Percentiles rank a stretch among this genome's conserved stretches.
Evolutionary conservation across 2,888 invertebrate species (phyloP).

Genomic region (Caenorhabditis sp.): DNA sequence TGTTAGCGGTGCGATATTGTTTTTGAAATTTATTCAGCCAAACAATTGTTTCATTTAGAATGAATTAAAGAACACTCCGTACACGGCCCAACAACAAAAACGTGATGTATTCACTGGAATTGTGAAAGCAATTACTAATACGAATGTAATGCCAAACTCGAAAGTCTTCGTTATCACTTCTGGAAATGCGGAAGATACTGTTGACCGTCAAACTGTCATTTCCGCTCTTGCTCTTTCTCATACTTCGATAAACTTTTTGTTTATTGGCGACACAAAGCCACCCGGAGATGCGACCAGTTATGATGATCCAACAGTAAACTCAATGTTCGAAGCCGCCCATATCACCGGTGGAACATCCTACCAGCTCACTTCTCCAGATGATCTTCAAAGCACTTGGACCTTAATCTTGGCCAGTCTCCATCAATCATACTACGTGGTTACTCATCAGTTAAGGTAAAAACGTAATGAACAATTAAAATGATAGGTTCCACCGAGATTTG

Average conservation of each 20-base stretch:
- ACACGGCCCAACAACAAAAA: conserved; percentile 42
- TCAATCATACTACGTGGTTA: conserved; percentile 52
- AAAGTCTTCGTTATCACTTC: conserved; percentile 56
- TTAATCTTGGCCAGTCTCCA: conserved; percentile 36
- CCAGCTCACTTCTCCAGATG: conserved; percentile 39
- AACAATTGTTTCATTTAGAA: conserved; percentile 5
- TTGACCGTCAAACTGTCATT: conserved; percentile 47
- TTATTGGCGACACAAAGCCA: conserved; percentile 59
- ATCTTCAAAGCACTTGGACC: conserved; percentile 44
- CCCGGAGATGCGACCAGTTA: conserved; percentile 63
- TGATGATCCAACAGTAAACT: conserved; percentile 51
- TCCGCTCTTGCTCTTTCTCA: conserved; percentile 47
- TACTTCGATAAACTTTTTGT: conserved; percentile 57
- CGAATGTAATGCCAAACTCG: conserved; percentile 34
- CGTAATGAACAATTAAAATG: conserved; percentile 14
- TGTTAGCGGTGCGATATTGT: conserved; percentile 10
- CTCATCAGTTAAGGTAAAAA: conserved; percentile 53
- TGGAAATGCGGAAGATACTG: conserved; percentile 53
- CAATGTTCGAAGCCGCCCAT: conserved; percentile 63
- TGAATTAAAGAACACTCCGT: conserved; percentile 40
- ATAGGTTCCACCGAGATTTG: conserved; percentile 69
- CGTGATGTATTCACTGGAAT: conserved; percentile 60
- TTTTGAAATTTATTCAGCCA: not conserved
- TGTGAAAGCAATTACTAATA: conserved; percentile 22
- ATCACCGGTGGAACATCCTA: conserved; percentile 67